Percentiles rank a stretch among this genome's conserved stretches.
Evolutionary conservation across 1,140 invertebrate species (phyloP).

Genomic region (Trissolcus basalis): DNA sequence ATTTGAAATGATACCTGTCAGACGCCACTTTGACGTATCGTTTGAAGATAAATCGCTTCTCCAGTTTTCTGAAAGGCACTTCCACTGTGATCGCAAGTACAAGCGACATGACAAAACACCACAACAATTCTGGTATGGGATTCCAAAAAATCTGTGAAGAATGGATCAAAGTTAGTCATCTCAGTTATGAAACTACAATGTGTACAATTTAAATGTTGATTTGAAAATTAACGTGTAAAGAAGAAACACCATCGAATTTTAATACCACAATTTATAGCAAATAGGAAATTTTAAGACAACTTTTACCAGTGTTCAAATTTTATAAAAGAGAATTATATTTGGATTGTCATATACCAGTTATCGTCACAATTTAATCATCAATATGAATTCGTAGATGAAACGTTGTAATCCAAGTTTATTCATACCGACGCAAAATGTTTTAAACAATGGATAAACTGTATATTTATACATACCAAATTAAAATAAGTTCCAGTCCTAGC

Average conservation of each 20-base stretch:
- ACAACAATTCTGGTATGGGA: constrained; percentile 56
- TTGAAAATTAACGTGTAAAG: too few species aligned
- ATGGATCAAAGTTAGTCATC: too few species aligned
- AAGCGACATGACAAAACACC: constrained; percentile 60
- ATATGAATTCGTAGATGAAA: too few species aligned
- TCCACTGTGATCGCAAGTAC: constrained; percentile 62
- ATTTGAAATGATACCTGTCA: constrained; percentile 9
- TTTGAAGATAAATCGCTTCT: constrained; percentile 61
- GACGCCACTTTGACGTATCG: constrained; percentile 16
- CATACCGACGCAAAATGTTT: constrained; percentile 11
- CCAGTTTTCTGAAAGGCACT: constrained; percentile 65
- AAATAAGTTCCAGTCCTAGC: constrained; percentile 56
- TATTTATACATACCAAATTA: constrained; percentile 57
- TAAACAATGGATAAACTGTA: constrained; percentile 13
- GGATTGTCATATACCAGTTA: too few species aligned
- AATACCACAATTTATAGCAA: too few species aligned
- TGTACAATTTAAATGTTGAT: too few species aligned
- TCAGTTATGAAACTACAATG: neutral
- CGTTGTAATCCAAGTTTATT: constrained; percentile 10
- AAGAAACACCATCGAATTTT: too few species aligned
- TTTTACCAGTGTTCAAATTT: too few species aligned
- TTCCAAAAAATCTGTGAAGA: constrained; percentile 56
- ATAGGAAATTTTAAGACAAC: too few species aligned
- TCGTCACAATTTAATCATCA: too few species aligned
- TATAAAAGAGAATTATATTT: too few species aligned